Evolutionary conservation across 1,140 invertebrate genomes (phyloP).

Genomic region (Globodera ellingtonae): DNA sequence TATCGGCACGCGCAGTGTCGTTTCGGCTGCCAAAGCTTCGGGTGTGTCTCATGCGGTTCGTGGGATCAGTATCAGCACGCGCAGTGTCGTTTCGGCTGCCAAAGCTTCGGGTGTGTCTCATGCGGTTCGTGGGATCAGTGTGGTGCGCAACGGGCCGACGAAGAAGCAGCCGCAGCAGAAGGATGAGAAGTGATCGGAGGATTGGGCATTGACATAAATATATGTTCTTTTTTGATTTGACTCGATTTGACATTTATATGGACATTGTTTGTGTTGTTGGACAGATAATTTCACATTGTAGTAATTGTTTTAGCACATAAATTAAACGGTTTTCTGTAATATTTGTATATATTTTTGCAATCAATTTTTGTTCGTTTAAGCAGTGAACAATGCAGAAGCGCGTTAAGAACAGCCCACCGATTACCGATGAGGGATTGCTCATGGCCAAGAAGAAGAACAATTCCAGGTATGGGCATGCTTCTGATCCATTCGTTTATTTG

Average conservation of each 20-base stretch:
- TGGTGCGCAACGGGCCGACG: background rate
- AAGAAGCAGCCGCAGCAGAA: background rate
- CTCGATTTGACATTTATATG: background rate
- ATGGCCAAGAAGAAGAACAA: conserved; percentile 26
- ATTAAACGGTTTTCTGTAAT: no score
- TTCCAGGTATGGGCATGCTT: conserved; percentile 1
- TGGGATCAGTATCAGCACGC: background rate
- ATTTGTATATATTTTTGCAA: no score
- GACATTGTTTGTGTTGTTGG: background rate
- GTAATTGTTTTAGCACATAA: no score
- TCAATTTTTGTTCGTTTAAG: background rate
- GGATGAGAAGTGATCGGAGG: background rate
- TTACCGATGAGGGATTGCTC: background rate
- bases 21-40: conserved; percentile 1
- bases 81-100: background rate
- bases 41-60: conserved; percentile 28
- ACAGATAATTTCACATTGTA: background rate
- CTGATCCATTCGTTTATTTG: background rate
- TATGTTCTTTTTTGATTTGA: background rate
- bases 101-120: conserved; percentile 24
- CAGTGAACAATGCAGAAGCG: background rate
- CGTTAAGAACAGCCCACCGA: background rate
- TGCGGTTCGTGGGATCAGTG: conserved; percentile 22
- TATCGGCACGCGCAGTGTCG: background rate
- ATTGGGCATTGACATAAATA: background rate